Evolutionary conservation across 2,888 invertebrate genomes (phyloP), one percentile per base, ranked within the genome.

Genomic region (Calameuta filiformis): DNA sequence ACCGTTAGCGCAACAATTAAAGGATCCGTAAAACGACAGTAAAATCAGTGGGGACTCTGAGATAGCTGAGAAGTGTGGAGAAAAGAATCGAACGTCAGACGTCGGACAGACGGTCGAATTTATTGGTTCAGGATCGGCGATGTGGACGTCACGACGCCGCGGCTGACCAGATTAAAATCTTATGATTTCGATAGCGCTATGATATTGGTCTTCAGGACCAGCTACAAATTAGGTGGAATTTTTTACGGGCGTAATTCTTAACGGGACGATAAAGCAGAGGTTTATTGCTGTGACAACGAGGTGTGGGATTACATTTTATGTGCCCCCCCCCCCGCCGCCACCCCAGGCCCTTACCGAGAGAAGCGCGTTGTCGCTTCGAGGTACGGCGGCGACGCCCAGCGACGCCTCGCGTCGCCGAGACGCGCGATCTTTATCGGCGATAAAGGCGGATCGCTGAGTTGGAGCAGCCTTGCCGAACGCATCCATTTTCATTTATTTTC

Each of bases 231-330:
- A 80, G 79, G 78, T 76, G 69, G 78, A 80, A 76, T 73, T 78
- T 79, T 85, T 85, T 83, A 84, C 82, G 83, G 82, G 83, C 75
- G 79, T 80, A 76, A 81, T 80, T 82, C 79, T 83, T 78, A 81
- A 76, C 78, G 35, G 69, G 35, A 73, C 35, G 77, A 82, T 82
- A 85, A 83, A 84, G 81, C 83, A 82, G 73, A 73, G 79, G 79
- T 84, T 84, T 84, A 84, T 82, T 79, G 80, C 80, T 75, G 79
- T 80, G 78, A 79, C 78, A 81, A 80, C 80, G 79, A 82, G 82
- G 75, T 77, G 77, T 78, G 77, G 82, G 81, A 84, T 85, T 82
- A 82, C 81, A 81, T 74, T 84, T 84, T 84, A 84, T 81, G 80
- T 80, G 80, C 82, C 80, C 79, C 80, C 80, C 33, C 4, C 33